Percentiles rank a stretch among this genome's conserved stretches.
phyloP scores from a whole-genome alignment of 2,888 invertebrate species.

The Frankliniella intonsa region DNA sequence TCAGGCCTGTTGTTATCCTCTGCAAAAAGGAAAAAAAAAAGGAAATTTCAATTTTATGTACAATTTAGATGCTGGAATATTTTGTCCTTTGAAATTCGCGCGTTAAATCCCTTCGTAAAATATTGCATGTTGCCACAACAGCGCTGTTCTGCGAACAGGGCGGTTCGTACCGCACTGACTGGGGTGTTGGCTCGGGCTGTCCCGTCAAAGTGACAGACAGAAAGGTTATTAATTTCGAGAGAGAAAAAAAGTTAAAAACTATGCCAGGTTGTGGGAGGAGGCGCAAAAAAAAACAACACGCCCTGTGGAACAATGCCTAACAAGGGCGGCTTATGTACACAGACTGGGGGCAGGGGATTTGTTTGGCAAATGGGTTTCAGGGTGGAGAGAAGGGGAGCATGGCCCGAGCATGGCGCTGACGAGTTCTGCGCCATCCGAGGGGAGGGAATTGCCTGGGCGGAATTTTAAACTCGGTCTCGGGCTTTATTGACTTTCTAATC shows the following conservation, averaged over 20 bases:
- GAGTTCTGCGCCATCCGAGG: conserved; percentile 13
- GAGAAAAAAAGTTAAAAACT: neutral
- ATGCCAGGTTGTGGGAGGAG: too few relatives aligned
- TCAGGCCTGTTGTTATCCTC: too few relatives aligned
- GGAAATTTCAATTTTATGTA: too few relatives aligned
- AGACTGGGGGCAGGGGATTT: neutral
- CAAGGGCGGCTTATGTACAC: conserved; percentile 22
- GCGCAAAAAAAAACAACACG: too few relatives aligned
- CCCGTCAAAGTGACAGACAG: neutral
- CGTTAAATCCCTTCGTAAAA: too few relatives aligned
- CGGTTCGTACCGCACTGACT: too few relatives aligned
- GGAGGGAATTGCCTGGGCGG: conserved; percentile 9
- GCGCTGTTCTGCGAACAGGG: too few relatives aligned
- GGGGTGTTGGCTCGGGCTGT: neutral
- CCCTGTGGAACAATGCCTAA: conserved; percentile 15
- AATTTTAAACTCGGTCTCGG: conserved; percentile 19
- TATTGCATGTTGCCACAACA: too few relatives aligned
- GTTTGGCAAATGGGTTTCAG: conserved; percentile 17
- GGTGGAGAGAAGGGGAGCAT: neutral
- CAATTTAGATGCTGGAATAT: too few relatives aligned
- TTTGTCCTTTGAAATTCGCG: too few relatives aligned
- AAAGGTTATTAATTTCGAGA: conserved; percentile 22
- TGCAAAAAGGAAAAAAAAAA: too few relatives aligned
- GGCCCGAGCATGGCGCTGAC: conserved; percentile 18
- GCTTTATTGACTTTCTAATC: conserved; percentile 19